A percentile compares a stretch with the other conserved stretches of the same genome.
These are phyloP conservation scores for Dipodomys merriami DNA, from an alignment of 2,113 vertebrate species.

Conservation along the genomic window DNA sequence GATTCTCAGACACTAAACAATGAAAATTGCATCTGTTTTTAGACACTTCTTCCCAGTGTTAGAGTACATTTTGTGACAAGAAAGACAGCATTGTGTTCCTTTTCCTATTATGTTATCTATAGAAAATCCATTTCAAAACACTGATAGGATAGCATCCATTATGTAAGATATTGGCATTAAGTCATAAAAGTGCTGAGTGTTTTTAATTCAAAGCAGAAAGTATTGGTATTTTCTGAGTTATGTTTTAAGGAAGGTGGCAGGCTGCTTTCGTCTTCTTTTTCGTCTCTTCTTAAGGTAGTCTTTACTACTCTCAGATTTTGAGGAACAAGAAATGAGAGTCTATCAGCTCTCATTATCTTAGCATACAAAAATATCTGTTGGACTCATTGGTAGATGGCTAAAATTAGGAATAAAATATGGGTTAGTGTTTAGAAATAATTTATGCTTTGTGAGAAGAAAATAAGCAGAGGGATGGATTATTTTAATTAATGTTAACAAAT, in stretches of 20 bases:
- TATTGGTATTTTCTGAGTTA: not conserved
- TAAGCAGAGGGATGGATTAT: not conserved
- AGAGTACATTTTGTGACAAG: slow-evolving; percentile 42
- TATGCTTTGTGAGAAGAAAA: slow-evolving; percentile 13
- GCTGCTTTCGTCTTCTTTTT: not conserved
- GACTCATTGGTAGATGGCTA: slow-evolving; percentile 55
- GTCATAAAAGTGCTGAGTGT: slow-evolving; percentile 4
- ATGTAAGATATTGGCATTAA: not conserved
- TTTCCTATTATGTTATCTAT: not conserved
- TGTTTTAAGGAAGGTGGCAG: not conserved
- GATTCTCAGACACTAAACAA: not conserved
- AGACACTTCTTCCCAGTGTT: not conserved
- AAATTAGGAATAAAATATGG: slow-evolving; percentile 34
- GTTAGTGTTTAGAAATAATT: slow-evolving; percentile 32
- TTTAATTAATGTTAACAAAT: slow-evolving; percentile 19
- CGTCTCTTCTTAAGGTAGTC: not conserved
- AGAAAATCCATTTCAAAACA: slow-evolving; percentile 48
- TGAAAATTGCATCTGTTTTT: not conserved
- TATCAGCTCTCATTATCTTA: slow-evolving; percentile 60
- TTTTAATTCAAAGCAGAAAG: not conserved
- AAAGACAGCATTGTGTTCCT: slow-evolving; percentile 32
- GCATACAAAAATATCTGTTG: slow-evolving; percentile 52
- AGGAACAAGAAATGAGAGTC: not conserved
- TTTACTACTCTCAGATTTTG: slow-evolving; percentile 35
- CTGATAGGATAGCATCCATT: not conserved